Conservation (phyloP, 2,888 invertebrate species). For the Dermolepida albohirtum region DNA sequence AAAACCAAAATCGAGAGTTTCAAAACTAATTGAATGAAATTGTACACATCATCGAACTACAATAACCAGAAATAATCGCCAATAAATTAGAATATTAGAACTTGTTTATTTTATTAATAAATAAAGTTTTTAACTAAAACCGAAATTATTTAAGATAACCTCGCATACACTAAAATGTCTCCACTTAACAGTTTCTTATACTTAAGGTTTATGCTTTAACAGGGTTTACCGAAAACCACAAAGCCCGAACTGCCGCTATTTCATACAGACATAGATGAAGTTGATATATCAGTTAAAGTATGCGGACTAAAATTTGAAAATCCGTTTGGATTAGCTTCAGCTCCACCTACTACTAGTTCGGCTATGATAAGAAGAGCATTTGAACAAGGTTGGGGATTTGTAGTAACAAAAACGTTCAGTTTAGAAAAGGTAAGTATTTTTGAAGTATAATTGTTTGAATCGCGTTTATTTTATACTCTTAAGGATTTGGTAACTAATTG, state of each 20-base stretch:
- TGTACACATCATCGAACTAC: too few relatives aligned
- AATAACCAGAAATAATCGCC: too few relatives aligned
- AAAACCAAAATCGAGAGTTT: too few relatives aligned
- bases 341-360: slow-evolving; percentile 94
- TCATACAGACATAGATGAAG: slow-evolving; percentile 91
- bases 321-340: slow-evolving; percentile 97
- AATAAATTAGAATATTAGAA: too few relatives aligned
- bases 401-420: slow-evolving; percentile 96
- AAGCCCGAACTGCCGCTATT: slow-evolving; percentile 89
- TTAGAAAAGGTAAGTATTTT: slow-evolving; percentile 82
- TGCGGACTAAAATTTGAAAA: slow-evolving; percentile 96
- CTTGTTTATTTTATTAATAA: too few relatives aligned
- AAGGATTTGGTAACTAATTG: slow-evolving; percentile 96
- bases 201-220: too few relatives aligned
- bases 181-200: too few relatives aligned
- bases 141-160: too few relatives aligned
- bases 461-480: slow-evolving; percentile 44
- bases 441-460: neutral
- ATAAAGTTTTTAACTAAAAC: too few relatives aligned
- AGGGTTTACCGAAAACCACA: slow-evolving; percentile 73
- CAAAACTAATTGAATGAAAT: too few relatives aligned
- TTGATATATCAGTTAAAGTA: slow-evolving; percentile 92
- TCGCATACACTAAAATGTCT: too few relatives aligned
- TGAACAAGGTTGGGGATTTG: slow-evolving; percentile 97
- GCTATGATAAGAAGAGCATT: slow-evolving; percentile 97